A percentile compares a stretch with the other conserved stretches of the same genome.
Conservation (phyloP, 2,113 vertebrate genomes). For the Poeciliopsis occidentalis region DNA sequence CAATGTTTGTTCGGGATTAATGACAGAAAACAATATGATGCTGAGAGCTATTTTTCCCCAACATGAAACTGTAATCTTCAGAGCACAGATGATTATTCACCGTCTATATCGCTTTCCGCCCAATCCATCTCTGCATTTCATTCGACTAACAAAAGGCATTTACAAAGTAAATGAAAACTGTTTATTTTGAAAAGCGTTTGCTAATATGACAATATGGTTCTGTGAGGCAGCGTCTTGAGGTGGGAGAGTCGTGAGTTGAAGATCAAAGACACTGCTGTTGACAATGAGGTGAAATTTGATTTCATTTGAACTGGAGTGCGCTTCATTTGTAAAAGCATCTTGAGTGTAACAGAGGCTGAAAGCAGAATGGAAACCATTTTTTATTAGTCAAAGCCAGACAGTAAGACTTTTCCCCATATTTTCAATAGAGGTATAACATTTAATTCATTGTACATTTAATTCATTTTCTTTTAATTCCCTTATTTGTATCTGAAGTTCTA, state of each 20-base stretch:
- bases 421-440: not conserved
- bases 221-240: not conserved
- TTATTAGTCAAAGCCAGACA: not conserved
- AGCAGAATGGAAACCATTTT: not conserved
- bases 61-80: too few species aligned
- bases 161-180: too few species aligned
- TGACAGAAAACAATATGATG: too few species aligned
- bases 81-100: too few species aligned
- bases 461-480: not conserved
- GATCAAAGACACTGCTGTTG: not conserved
- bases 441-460: not conserved
- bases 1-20: too few species aligned
- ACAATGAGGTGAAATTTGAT: not conserved
- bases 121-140: too few species aligned
- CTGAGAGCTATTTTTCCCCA: too few species aligned
- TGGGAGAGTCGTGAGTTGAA: not conserved
- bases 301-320: too few species aligned
- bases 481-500: not conserved
- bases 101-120: too few species aligned
- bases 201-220: not conserved
- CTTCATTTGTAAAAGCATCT: too few species aligned
- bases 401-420: slow-evolving; percentile 3
- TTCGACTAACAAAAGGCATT: too few species aligned
- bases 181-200: not conserved
- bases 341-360: not conserved